Evolutionary conservation across 37 sponge, comb jelly and placozoan genomes (phyloP).

Genomic region (Spongilla lacustris): DNA sequence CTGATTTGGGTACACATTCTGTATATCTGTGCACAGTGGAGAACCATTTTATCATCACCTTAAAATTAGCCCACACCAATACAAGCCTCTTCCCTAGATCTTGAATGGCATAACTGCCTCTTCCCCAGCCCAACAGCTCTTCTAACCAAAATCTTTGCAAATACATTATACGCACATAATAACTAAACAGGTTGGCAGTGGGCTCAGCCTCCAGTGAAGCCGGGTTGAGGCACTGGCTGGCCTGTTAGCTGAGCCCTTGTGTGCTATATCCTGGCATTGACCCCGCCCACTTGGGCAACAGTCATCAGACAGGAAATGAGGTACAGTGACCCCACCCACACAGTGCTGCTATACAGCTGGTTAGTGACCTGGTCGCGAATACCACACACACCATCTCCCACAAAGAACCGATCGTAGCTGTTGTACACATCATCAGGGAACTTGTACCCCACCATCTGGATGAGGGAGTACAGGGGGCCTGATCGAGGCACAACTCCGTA

Average conservation of each 20-base stretch:
- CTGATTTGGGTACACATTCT: slow-evolving; percentile 30
- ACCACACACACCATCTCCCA: slow-evolving; percentile 54
- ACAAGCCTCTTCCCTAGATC: too few relatives aligned
- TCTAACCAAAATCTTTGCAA: too few relatives aligned
- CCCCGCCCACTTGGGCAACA: slow-evolving; percentile 33
- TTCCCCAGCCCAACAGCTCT: too few relatives aligned
- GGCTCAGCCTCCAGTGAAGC: slow-evolving; percentile 42
- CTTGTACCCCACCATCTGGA: slow-evolving; percentile 41
- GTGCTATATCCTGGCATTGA: slow-evolving; percentile 50
- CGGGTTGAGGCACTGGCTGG: slow-evolving; percentile 7
- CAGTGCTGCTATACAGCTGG: slow-evolving; percentile 29
- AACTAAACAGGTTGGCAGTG: slow-evolving; percentile 32
- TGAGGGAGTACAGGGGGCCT: slow-evolving; percentile 35
- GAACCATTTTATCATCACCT: too few relatives aligned
- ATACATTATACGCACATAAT: too few relatives aligned
- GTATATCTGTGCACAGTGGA: slow-evolving; percentile 55
- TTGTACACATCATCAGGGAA: background rate
- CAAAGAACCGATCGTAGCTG: slow-evolving; percentile 25
- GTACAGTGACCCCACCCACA: background rate
- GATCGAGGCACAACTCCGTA: slow-evolving; percentile 1
- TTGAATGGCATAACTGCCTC: too few relatives aligned
- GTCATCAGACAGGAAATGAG: slow-evolving; percentile 19
- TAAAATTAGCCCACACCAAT: too few relatives aligned
- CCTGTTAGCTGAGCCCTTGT: too few relatives aligned
- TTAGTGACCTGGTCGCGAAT: slow-evolving; percentile 23